These are phyloP conservation scores for Lacanobia oleracea DNA, from an alignment of 2,888 invertebrate species.

Conservation along the genomic window DNA sequence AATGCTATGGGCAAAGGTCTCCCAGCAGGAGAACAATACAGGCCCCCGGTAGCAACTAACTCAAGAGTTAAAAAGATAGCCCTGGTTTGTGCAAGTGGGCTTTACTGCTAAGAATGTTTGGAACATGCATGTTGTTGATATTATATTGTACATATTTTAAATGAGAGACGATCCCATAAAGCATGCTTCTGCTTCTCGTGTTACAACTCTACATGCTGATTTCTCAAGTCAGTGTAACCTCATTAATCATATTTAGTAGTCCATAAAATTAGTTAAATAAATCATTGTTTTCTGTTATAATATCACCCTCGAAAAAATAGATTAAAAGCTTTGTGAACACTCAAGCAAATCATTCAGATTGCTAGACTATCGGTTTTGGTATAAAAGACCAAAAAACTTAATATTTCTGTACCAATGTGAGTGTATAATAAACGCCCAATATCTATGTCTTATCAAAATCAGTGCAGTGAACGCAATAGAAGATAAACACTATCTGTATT, in stretches of 20 bases:
- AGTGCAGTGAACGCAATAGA: constrained; percentile 20
- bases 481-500: constrained; percentile 22
- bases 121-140: background rate
- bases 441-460: constrained; percentile 3
- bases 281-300: background rate
- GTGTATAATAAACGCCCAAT: constrained; percentile 1
- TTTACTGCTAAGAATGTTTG: background rate
- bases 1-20: too few species aligned
- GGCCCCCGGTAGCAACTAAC: too few species aligned
- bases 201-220: constrained; percentile 9
- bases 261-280: constrained; percentile 45
- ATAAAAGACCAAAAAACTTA: too few species aligned
- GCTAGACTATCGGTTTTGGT: background rate
- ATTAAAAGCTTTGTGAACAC: background rate
- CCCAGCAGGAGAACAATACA: too few species aligned
- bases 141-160: background rate
- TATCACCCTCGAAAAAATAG: background rate
- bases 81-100: too few species aligned
- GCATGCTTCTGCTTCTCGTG: background rate
- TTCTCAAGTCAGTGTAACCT: background rate
- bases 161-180: constrained; percentile 1
- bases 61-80: too few species aligned
- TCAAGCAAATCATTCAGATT: background rate
- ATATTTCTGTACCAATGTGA: background rate
- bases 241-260: background rate